phyloP scores from a whole-genome alignment of 2,113 vertebrate species.

The Turnix velox region DNA sequence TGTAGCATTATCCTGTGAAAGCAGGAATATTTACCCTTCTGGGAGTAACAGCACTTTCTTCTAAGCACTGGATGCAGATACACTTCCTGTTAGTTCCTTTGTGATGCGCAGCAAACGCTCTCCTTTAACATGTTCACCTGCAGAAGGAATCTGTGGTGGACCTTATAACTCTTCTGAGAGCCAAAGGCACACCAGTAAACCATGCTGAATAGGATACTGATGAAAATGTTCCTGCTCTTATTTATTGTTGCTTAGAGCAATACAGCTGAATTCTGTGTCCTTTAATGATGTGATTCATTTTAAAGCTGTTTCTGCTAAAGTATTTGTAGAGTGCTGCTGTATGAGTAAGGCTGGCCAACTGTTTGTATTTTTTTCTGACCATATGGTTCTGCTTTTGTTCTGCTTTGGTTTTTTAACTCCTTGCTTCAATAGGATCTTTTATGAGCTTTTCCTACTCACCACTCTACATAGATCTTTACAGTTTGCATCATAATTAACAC shows the following conservation, averaged over 20 bases:
- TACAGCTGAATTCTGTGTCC: not conserved
- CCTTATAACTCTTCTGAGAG: not conserved
- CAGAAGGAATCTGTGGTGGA: not conserved
- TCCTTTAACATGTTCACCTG: not conserved
- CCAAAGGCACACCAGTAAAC: not conserved
- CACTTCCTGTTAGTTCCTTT: not conserved
- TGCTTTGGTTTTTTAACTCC: not conserved
- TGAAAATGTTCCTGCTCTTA: not conserved
- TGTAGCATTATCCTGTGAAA: not conserved
- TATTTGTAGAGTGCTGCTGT: not conserved
- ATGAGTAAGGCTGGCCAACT: conserved; percentile 19
- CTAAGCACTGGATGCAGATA: not conserved
- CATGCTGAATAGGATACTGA: not conserved
- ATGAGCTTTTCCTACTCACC: not conserved
- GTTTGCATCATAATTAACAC: not conserved
- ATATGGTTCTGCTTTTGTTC: conserved; percentile 13
- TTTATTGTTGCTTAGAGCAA: not conserved
- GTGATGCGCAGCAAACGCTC: not conserved
- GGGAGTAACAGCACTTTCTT: not conserved
- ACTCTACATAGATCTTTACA: not conserved
- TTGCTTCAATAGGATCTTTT: not conserved
- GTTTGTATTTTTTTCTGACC: not conserved
- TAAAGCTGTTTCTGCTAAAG: conserved; percentile 5
- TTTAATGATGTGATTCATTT: conserved; percentile 27
- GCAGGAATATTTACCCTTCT: not conserved